Evolutionary conservation across 2,888 invertebrate species (phyloP), one percentile per base, ranked within the genome.

Genomic region (Rhagonycha lutea): DNA sequence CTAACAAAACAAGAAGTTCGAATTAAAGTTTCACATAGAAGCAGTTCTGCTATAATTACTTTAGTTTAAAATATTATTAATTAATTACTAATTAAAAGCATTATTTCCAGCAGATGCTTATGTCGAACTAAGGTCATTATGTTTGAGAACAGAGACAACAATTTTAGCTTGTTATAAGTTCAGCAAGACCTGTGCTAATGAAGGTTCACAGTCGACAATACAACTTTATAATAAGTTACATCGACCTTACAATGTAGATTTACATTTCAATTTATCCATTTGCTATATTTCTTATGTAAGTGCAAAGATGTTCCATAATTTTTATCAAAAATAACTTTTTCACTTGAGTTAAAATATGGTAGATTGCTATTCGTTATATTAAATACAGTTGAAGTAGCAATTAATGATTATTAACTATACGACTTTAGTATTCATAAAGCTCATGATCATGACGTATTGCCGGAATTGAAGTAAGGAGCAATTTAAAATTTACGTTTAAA

Each of bases 151-250:
- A 26, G 63, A 65, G 63, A 65, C 63, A 65, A 65, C 26, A 65
- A 65, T 24, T 65, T 65, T 26, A 65, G 63, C 63, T 65, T 65
- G 63, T 65, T 65, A 65, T 65, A 65, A 65, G 63, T 65, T 65
- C 24, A 65, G 63, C 26, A 65, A 65, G 63, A 65, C 63, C 63
- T 65, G 63, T 65, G 26, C 63, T 65, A 65, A 65, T 65, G 63
- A 65, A 65, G 63, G 63, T 65, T 65, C 24, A 65, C 63, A 65
- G 63, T 65, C 63, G 26, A 65, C 63, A 65, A 65, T 65, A 65
- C 18, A 65, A 65, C 63, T 65, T 65, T 65, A 65, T 65, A 65
- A 65, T 65, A 65, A 65, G 63, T 26, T 65, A 65, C 63, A 26
- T 65, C 63, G 26, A 65, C 18, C 63, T 65, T 26, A 26, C 63